Evolutionary conservation across 2,797 vertebrate genomes (phyloP).

Genomic region (Pseudochaenichthys georgianus): DNA sequence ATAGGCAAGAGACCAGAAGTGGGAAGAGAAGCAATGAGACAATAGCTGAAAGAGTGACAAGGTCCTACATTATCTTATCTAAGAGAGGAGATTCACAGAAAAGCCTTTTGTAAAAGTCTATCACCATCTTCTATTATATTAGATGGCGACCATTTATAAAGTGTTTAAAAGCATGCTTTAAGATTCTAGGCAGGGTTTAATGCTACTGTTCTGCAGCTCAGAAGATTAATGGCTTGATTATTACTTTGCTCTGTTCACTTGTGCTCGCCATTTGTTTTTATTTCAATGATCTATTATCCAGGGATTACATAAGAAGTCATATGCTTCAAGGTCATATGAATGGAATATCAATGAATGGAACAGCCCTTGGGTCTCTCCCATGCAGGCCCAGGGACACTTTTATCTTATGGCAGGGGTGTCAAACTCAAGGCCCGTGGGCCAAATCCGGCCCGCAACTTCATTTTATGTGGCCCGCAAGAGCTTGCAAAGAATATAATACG

Average conservation of each 20-base stretch:
- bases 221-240: conserved; percentile 27
- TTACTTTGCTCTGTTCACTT: conserved; percentile 25
- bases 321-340: conserved; percentile 47
- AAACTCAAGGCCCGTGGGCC: too few species aligned
- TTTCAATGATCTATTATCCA: conserved; percentile 30
- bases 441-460: too few species aligned
- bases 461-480: too few species aligned
- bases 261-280: conserved; percentile 26
- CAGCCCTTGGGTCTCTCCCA: conserved; percentile 10
- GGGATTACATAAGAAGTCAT: conserved; percentile 23
- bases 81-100: conserved; percentile 37
- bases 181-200: background rate
- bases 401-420: conserved; percentile 10
- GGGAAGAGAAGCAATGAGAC: conserved; percentile 37
- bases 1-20: conserved; percentile 39
- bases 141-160: conserved; percentile 35
- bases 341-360: too few species aligned
- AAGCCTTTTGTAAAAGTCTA: conserved; percentile 38
- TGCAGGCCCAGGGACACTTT: conserved; percentile 5
- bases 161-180: conserved; percentile 1
- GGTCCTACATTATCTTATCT: conserved; percentile 36
- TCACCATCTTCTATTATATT: conserved; percentile 30
- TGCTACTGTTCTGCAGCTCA: background rate
- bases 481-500: too few species aligned
- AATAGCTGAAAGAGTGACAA: conserved; percentile 49